A percentile compares a stretch with the other conserved stretches of the same genome.
Evolutionary conservation across 2,888 invertebrate genomes (phyloP).

Genomic region (Helobdella robusta): DNA sequence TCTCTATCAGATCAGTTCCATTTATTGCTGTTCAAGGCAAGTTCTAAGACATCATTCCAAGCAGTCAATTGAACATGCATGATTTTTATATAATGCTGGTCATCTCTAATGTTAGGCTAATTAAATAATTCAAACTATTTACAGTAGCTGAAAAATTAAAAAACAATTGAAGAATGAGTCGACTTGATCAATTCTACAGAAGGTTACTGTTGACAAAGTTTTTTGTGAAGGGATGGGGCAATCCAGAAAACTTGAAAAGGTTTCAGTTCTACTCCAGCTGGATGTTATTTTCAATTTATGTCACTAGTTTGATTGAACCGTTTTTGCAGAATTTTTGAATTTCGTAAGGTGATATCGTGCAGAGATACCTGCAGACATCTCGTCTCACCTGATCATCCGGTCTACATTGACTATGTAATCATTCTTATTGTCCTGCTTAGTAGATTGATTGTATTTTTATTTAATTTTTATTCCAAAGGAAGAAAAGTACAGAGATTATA

Average conservation of each 20-base stretch:
- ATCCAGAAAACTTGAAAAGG: conserved; percentile 79
- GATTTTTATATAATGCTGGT: too few species aligned
- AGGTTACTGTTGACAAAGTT: conserved; percentile 74
- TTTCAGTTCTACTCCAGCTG: conserved; percentile 43
- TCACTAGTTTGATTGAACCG: neutral
- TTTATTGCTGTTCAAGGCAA: too few species aligned
- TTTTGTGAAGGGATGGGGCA: conserved; percentile 93
- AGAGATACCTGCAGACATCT: conserved; percentile 72
- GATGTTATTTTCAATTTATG: neutral
- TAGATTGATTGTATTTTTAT: neutral
- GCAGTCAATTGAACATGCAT: too few species aligned
- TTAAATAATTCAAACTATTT: too few species aligned
- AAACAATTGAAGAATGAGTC: too few species aligned
- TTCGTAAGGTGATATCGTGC: conserved; percentile 74
- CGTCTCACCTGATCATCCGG: conserved; percentile 71
- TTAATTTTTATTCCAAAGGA: conserved; percentile 54
- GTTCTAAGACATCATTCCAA: too few species aligned
- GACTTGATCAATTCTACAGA: conserved; percentile 59
- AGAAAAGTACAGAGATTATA: conserved; percentile 54
- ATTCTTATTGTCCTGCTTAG: neutral
- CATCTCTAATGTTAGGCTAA: too few species aligned
- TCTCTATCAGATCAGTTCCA: too few species aligned
- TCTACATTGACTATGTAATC: conserved; percentile 71
- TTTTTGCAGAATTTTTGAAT: conserved; percentile 71
- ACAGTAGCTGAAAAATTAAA: too few species aligned